phyloP scores from a whole-genome alignment of 2,888 invertebrate species.

The Acanthacorydalis orientalis region DNA sequence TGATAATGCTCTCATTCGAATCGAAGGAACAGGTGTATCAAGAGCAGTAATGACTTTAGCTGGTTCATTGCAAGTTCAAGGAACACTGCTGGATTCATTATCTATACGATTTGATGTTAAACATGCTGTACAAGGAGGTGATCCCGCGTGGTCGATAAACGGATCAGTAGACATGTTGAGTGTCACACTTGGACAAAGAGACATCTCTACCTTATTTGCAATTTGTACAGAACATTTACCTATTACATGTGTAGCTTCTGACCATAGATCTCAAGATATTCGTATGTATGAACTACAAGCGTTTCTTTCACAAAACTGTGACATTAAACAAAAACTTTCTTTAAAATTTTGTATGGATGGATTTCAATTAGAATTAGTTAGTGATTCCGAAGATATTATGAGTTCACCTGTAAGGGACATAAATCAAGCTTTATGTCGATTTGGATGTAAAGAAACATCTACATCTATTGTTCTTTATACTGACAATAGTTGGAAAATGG shows the following conservation, averaged over 20 bases:
- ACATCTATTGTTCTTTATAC: slow-evolving; percentile 45
- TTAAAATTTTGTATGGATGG: slow-evolving; percentile 50
- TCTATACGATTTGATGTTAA: slow-evolving; percentile 56
- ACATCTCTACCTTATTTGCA: slow-evolving; percentile 51
- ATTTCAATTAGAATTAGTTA: slow-evolving; percentile 49
- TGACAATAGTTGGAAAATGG: slow-evolving; percentile 43
- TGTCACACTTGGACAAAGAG: slow-evolving; percentile 57
- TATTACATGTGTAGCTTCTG: slow-evolving; percentile 5
- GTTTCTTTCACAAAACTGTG: slow-evolving; percentile 46
- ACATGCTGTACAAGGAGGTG: neutral
- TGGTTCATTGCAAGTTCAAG: slow-evolving; percentile 56
- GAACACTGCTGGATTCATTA: slow-evolving; percentile 44
- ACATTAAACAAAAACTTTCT: slow-evolving; percentile 37
- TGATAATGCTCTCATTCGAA: slow-evolving; percentile 53
- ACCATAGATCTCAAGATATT: slow-evolving; percentile 7
- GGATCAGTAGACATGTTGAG: slow-evolving; percentile 47
- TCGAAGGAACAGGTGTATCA: slow-evolving; percentile 48
- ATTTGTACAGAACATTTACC: slow-evolving; percentile 55
- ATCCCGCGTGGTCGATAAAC: slow-evolving; percentile 35
- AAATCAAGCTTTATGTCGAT: slow-evolving; percentile 50
- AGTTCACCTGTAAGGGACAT: slow-evolving; percentile 58
- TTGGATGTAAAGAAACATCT: slow-evolving; percentile 50
- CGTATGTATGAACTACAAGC: slow-evolving; percentile 34
- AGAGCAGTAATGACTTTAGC: slow-evolving; percentile 57
- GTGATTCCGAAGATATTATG: slow-evolving; percentile 55